Conservation (phyloP, 2,888 invertebrate species). For the Rhagophthalmus giganteus region DNA sequence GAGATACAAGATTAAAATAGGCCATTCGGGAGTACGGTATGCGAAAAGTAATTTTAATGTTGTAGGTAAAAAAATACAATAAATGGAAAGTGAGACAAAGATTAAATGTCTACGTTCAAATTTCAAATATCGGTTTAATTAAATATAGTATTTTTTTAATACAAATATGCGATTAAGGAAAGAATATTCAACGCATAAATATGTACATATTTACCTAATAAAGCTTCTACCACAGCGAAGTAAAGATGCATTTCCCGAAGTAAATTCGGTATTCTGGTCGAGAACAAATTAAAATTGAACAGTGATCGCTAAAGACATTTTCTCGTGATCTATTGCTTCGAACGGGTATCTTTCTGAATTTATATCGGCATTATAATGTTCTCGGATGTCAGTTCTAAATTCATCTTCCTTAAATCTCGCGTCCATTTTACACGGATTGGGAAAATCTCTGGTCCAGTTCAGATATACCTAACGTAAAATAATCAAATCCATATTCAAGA, state of each 20-base stretch:
- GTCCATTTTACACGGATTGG: background rate
- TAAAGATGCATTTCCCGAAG: conserved; percentile 18
- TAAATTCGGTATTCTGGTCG: conserved; percentile 19
- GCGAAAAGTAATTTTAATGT: background rate
- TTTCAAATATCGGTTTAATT: background rate
- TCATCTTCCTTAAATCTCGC: background rate
- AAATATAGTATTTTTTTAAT: background rate
- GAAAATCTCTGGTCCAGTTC: too few species aligned
- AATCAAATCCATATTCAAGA: background rate
- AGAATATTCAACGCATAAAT: conserved; percentile 1
- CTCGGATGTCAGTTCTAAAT: conserved; percentile 29
- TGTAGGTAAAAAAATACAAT: background rate
- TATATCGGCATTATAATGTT: conserved; percentile 39
- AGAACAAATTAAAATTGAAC: conserved; percentile 23
- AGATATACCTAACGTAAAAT: background rate
- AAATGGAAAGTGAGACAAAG: background rate
- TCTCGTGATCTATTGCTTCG: conserved; percentile 36
- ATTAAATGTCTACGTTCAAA: background rate
- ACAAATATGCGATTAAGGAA: conserved; percentile 2
- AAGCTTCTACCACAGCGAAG: conserved; percentile 3
- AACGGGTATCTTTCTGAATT: conserved; percentile 37
- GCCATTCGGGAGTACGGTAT: background rate
- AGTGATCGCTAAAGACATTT: conserved; percentile 27
- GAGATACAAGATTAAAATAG: background rate
- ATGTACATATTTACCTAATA: conserved; percentile 15